Conservation (phyloP, 2,113 vertebrate genomes). For the Campylomormyrus tamandua region DNA sequence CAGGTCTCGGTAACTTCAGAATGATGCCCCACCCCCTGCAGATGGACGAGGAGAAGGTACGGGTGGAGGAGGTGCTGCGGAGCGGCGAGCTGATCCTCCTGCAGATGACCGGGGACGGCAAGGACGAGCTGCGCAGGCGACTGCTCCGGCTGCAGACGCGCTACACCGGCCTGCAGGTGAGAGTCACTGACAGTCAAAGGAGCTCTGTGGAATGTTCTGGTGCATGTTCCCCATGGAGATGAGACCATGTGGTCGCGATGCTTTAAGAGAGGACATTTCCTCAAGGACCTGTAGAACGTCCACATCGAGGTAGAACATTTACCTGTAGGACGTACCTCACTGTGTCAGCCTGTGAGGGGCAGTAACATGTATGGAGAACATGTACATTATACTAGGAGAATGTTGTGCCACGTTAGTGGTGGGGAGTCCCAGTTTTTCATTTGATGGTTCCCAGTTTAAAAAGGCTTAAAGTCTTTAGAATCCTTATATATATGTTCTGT, state of each 20-base stretch:
- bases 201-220: background rate
- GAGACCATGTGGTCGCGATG: background rate
- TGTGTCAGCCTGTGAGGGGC: background rate
- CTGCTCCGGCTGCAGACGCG: slow-evolving; percentile 76
- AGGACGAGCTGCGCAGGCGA: slow-evolving; percentile 71
- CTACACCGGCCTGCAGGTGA: slow-evolving; percentile 69
- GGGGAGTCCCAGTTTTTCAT: background rate
- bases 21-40: slow-evolving; percentile 36
- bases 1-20: background rate
- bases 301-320: background rate
- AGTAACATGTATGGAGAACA: background rate
- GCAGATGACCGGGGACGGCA: slow-evolving; percentile 67
- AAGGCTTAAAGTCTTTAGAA: background rate
- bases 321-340: background rate
- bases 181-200: background rate
- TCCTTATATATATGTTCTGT: background rate
- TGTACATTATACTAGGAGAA: background rate
- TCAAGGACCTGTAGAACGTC: background rate
- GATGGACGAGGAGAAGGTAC: slow-evolving; percentile 80
- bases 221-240: background rate
- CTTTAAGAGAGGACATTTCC: background rate
- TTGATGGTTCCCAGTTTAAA: background rate
- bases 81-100: slow-evolving; percentile 77
- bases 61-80: slow-evolving; percentile 76
- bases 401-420: background rate